These are phyloP conservation scores for Harmothoe impar DNA, from an alignment of 2,888 invertebrate species.

Conservation along the genomic window DNA sequence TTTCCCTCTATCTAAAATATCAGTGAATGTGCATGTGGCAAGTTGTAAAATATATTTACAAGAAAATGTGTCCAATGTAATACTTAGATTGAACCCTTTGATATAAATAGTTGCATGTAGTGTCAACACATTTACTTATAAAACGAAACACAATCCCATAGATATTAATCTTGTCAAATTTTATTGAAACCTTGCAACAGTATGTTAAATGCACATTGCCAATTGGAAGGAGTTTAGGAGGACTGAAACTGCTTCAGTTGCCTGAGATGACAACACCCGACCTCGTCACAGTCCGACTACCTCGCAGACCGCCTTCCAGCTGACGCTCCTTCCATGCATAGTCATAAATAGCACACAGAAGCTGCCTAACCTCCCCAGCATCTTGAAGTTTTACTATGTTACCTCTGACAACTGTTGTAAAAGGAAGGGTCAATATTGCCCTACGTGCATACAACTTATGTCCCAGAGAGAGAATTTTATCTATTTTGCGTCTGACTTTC, in stretches of 20 bases:
- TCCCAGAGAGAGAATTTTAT: not conserved
- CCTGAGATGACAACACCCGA: slow-evolving; percentile 19
- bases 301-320: not conserved
- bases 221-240: too few relatives aligned
- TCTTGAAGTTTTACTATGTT: not conserved
- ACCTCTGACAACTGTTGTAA: not conserved
- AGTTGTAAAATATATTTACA: too few relatives aligned
- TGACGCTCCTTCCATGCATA: slow-evolving; percentile 6
- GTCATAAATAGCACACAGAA: not conserved
- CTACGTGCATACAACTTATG: slow-evolving; percentile 25
- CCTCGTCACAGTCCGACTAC: not conserved
- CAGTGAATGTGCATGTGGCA: too few relatives aligned
- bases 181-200: too few relatives aligned
- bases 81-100: too few relatives aligned
- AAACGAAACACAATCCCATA: too few relatives aligned
- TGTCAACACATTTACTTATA: too few relatives aligned
- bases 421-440: not conserved
- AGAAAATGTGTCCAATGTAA: too few relatives aligned
- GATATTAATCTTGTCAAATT: too few relatives aligned
- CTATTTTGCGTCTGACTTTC: not conserved
- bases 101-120: too few relatives aligned
- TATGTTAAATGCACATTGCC: too few relatives aligned
- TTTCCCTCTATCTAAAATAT: too few relatives aligned
- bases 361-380: not conserved
- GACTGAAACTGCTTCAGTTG: not conserved